Evolutionary conservation across 2,797 vertebrate genomes (phyloP).

Genomic region (Varecia variegata): DNA sequence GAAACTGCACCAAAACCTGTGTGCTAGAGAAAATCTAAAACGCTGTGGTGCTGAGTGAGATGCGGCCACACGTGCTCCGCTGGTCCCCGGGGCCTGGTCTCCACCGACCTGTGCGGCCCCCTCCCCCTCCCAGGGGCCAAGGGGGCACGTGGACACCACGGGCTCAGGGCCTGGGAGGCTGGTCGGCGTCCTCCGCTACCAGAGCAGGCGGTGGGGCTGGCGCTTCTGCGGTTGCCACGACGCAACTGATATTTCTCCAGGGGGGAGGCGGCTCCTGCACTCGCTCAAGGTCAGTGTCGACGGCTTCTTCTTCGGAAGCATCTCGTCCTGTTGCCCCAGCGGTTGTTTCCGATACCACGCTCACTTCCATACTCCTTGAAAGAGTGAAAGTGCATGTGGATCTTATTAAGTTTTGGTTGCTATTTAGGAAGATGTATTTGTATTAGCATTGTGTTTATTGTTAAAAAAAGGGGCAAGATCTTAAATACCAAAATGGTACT

Average conservation of each 20-base stretch:
- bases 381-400: not conserved
- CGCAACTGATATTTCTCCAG: not conserved
- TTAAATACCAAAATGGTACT: not conserved
- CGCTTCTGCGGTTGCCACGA: no score
- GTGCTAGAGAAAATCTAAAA: not conserved
- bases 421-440: not conserved
- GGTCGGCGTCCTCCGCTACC: not conserved
- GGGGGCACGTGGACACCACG: fast-evolving
- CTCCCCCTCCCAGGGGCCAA: fast-evolving
- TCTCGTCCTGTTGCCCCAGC: fast-evolving
- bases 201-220: fast-evolving
- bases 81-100: no score
- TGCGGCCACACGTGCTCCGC: fast-evolving
- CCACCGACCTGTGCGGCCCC: not conserved
- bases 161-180: not conserved
- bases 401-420: not conserved
- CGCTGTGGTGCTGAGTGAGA: fast-evolving
- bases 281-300: fast-evolving
- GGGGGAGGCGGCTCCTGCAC: fast-evolving
- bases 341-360: fast-evolving
- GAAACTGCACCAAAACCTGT: not conserved
- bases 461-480: not conserved
- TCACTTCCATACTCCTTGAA: not conserved
- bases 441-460: not conserved
- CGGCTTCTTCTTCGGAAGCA: not conserved